A percentile compares a stretch with the other conserved stretches of the same genome.
These are phyloP conservation scores for Hormiphora californensis DNA, from an alignment of 37 sponge, comb jelly and placozoan species.

Conservation along the genomic window DNA sequence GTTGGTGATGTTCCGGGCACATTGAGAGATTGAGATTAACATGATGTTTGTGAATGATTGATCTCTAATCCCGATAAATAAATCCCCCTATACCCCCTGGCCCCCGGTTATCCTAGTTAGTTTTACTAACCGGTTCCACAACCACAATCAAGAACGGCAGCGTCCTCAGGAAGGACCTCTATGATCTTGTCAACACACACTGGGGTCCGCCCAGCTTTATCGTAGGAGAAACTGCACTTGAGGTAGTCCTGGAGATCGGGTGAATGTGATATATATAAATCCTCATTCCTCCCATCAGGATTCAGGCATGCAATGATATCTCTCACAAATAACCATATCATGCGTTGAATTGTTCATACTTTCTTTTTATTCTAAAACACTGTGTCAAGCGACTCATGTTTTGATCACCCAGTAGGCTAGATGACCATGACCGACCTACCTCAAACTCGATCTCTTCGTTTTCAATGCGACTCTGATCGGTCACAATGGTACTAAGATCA, in stretches of 20 bases:
- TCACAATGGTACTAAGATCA: not conserved
- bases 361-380: not conserved
- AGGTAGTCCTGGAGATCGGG: conserved; percentile 15
- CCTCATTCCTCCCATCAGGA: too few relatives aligned
- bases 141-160: not conserved
- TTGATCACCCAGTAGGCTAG: too few relatives aligned
- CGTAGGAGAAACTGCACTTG: conserved; percentile 7
- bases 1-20: too few relatives aligned
- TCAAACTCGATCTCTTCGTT: conserved; percentile 12
- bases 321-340: not conserved
- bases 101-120: too few relatives aligned
- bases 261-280: not conserved
- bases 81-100: too few relatives aligned
- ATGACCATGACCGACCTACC: too few relatives aligned
- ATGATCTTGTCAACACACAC: conserved; percentile 43
- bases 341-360: not conserved
- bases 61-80: too few relatives aligned
- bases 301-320: too few relatives aligned
- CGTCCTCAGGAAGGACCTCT: not conserved
- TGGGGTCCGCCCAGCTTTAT: not conserved
- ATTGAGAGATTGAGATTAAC: too few relatives aligned
- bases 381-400: too few relatives aligned
- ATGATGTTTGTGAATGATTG: too few relatives aligned
- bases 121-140: conserved; percentile 52
- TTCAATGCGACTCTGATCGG: not conserved